Percentiles rank a stretch among this genome's conserved stretches.
Conservation (phyloP, 2,113 vertebrate species). For the Pachycephala philippinensis region DNA sequence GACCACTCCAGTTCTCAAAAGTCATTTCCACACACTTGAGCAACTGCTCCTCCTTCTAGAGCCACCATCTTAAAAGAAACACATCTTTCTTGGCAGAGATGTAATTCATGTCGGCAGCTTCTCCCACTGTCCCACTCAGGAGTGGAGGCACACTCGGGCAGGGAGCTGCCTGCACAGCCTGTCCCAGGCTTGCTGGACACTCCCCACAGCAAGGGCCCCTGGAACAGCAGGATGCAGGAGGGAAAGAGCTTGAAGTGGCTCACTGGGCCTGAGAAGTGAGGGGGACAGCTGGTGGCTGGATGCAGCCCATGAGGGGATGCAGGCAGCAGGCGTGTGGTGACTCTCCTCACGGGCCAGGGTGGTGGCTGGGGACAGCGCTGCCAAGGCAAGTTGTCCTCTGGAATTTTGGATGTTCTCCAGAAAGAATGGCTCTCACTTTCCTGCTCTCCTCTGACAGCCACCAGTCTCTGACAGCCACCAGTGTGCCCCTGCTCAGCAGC, state of each 20-base stretch:
- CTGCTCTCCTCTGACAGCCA: background rate
- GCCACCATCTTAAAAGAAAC: background rate
- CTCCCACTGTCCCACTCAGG: background rate
- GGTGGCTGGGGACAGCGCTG: background rate
- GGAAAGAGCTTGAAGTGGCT: background rate
- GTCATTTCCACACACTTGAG: background rate
- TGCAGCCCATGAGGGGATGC: accelerated
- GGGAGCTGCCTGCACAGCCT: background rate
- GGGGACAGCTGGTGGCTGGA: background rate
- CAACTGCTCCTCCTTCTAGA: background rate
- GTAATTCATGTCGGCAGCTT: background rate
- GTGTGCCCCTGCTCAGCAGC: background rate
- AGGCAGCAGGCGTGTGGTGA: background rate
- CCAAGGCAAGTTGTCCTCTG: background rate
- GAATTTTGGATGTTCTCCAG: background rate
- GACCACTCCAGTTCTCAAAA: background rate
- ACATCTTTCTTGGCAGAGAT: background rate
- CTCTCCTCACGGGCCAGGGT: accelerated
- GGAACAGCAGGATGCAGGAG: accelerated
- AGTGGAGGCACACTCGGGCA: accelerated
- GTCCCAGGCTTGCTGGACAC: background rate
- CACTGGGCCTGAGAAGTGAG: accelerated
- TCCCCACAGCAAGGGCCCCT: background rate
- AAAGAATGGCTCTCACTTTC: background rate
- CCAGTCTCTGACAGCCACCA: background rate